A percentile compares a stretch with the other conserved stretches of the same genome.
phyloP scores from a whole-genome alignment of 1,140 invertebrate species.

The Melipona quadrifasciata region DNA sequence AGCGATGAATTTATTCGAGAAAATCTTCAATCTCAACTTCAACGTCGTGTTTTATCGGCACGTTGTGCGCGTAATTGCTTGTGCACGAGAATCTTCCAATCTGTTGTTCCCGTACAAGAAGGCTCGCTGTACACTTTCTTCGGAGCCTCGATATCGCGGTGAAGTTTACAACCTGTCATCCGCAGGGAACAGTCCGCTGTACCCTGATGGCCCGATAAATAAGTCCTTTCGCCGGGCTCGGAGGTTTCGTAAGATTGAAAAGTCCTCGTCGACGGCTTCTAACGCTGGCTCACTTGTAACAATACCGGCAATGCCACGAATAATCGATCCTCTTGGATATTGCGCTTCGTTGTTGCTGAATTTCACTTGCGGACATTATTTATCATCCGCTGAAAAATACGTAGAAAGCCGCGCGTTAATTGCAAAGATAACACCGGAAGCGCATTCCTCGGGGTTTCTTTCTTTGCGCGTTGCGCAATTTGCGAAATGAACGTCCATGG shows the following conservation, averaged over 20 bases:
- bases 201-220: constrained; percentile 1
- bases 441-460: neutral
- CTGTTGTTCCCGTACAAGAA: neutral
- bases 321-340: neutral
- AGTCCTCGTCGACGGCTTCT: neutral
- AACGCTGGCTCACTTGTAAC: neutral
- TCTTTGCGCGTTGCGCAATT: neutral
- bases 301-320: neutral
- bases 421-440: neutral
- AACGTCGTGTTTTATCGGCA: neutral
- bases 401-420: neutral
- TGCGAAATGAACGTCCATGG: neutral
- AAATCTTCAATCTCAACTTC: too few species aligned
- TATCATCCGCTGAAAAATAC: too few species aligned
- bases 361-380: too few species aligned
- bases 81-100: neutral
- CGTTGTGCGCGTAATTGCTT: neutral
- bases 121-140: neutral
- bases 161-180: neutral
- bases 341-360: too few species aligned
- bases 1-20: too few species aligned
- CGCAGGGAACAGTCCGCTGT: neutral
- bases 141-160: neutral
- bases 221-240: neutral
- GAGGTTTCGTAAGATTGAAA: neutral